Conservation (phyloP, 2,888 invertebrate species). For the Ceriagrion tenellum region DNA sequence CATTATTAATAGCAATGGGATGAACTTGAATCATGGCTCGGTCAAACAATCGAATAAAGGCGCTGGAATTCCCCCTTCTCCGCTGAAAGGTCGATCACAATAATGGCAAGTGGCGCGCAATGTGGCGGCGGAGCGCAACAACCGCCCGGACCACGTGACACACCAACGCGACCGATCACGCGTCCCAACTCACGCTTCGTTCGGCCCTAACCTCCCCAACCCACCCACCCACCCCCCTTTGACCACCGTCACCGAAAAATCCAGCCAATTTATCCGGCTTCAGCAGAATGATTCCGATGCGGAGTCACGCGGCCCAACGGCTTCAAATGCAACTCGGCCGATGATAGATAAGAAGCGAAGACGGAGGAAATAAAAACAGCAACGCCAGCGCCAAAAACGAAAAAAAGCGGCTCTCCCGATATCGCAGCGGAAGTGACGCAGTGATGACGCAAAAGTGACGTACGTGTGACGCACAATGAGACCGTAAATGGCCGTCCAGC, state of each 20-base stretch:
- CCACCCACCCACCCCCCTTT: not conserved
- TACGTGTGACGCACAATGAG: not conserved
- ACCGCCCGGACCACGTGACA: not conserved
- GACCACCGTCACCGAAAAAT: not conserved
- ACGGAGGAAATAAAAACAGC: not conserved
- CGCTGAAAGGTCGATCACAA: not conserved
- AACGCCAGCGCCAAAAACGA: not conserved
- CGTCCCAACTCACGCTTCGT: not conserved
- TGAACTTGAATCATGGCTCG: not conserved
- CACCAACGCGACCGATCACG: not conserved
- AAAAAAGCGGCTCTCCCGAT: not conserved
- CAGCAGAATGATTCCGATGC: not conserved
- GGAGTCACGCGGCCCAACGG: constrained; percentile 21
- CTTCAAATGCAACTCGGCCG: not conserved
- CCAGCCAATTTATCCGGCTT: not conserved
- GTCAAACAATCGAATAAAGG: not conserved
- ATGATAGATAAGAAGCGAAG: not conserved
- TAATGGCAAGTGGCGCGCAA: not conserved
- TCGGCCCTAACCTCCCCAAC: not conserved
- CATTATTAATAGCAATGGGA: not conserved
- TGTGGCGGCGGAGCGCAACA: not conserved
- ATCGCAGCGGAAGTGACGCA: not conserved
- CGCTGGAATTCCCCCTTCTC: no score
- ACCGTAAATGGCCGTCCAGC: not conserved
- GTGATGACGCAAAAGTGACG: constrained; percentile 1